Evolutionary conservation across 2,113 vertebrate genomes (phyloP).

Genomic region (Asarcornis scutulata): DNA sequence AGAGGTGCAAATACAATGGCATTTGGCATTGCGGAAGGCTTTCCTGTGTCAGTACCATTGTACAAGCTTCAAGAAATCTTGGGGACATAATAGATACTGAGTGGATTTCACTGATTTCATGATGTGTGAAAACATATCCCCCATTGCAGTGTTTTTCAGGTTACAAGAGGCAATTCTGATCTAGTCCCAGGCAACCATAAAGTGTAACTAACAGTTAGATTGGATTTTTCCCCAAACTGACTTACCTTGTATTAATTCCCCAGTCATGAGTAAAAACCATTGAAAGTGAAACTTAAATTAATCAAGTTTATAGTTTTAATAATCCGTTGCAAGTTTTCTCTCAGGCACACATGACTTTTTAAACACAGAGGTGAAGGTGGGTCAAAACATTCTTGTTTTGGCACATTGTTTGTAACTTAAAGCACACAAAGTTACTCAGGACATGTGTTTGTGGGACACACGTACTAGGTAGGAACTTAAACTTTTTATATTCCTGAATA

Average conservation of each 20-base stretch:
- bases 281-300: neutral
- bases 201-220: neutral
- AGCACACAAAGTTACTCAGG: neutral
- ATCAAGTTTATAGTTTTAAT: neutral
- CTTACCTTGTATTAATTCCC: neutral
- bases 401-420: neutral
- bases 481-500: conserved; percentile 30
- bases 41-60: neutral
- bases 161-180: neutral
- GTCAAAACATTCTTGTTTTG: neutral
- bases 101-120: neutral
- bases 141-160: neutral
- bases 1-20: neutral
- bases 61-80: neutral
- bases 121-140: neutral
- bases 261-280: neutral
- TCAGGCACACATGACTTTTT: neutral
- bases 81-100: neutral
- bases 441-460: neutral
- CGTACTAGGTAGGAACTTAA: neutral
- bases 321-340: neutral
- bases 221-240: neutral
- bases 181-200: neutral
- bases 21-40: neutral
- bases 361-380: neutral